These are phyloP conservation scores for Boloria selene DNA, from an alignment of 2,888 invertebrate genomes.

Conservation along the genomic window DNA sequence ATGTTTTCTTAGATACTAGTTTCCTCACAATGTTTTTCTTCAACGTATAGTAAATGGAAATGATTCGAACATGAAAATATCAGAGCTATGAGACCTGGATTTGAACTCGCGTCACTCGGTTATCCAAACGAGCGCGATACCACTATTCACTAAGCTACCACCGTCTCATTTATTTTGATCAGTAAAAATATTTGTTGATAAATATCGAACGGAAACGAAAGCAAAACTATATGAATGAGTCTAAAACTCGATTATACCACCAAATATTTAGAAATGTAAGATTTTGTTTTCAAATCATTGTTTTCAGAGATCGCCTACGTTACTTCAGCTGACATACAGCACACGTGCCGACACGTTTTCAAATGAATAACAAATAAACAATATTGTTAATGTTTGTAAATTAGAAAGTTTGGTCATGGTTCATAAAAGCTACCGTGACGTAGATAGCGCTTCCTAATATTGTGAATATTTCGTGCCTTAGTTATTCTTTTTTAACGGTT, in stretches of 20 bases:
- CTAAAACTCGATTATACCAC: not conserved
- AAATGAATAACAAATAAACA: constrained; percentile 20
- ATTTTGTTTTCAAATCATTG: constrained; percentile 15
- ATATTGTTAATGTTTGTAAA: constrained; percentile 11
- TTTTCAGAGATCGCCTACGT: constrained; percentile 17
- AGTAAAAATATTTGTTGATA: no score
- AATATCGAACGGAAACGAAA: not conserved
- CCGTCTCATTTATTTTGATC: no score
- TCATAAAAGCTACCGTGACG: constrained; percentile 9
- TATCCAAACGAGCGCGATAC: no score
- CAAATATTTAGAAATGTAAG: not conserved
- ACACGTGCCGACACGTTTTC: constrained; percentile 22
- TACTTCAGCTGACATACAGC: not conserved
- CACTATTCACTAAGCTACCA: no score
- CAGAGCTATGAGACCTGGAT: no score
- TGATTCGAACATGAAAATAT: no score
- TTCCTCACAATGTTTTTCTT: no score
- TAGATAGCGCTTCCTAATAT: not conserved
- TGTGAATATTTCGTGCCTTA: not conserved
- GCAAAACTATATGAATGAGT: not conserved
- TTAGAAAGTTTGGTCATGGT: constrained; percentile 17
- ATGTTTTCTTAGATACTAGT: no score
- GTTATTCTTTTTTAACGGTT: no score
- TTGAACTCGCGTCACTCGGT: no score
- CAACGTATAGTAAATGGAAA: no score